Evolutionary conservation across 2,113 vertebrate genomes (phyloP).

Genomic region (Corynorhinus townsendii): DNA sequence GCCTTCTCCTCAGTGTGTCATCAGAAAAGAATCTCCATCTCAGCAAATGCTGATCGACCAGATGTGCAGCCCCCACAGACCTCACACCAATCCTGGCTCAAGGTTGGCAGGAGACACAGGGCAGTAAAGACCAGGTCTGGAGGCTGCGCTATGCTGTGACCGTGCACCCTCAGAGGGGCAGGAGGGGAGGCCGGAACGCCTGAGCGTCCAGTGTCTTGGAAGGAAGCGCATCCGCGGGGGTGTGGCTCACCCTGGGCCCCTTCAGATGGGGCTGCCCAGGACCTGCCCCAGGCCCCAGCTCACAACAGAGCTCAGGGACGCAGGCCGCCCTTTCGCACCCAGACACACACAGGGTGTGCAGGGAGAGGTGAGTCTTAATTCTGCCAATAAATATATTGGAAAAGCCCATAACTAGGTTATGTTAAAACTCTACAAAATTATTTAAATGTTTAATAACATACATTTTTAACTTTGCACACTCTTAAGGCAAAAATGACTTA

Average conservation of each 20-base stretch:
- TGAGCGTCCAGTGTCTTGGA: too few species aligned
- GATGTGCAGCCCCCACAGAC: constrained; percentile 17
- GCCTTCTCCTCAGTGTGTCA: too few species aligned
- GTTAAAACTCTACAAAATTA: background rate
- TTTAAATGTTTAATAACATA: background rate
- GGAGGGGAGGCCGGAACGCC: too few species aligned
- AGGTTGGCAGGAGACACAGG: background rate
- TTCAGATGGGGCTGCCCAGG: too few species aligned
- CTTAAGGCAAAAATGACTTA: background rate
- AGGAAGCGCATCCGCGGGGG: too few species aligned
- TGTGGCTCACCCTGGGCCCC: background rate
- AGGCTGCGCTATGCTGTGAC: too few species aligned
- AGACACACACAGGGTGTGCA: too few species aligned
- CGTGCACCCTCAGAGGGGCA: too few species aligned
- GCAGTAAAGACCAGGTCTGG: background rate
- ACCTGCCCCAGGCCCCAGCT: too few species aligned
- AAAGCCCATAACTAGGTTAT: too few species aligned
- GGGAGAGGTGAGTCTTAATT: background rate
- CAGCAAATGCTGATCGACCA: constrained; percentile 57
- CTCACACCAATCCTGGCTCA: background rate
- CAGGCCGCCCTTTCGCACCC: too few species aligned
- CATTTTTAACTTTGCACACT: background rate
- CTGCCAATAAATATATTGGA: background rate
- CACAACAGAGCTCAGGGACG: too few species aligned
- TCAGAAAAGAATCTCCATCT: constrained; percentile 70